phyloP scores from a whole-genome alignment of 1,140 invertebrate species.

The Ooceraea biroi region DNA sequence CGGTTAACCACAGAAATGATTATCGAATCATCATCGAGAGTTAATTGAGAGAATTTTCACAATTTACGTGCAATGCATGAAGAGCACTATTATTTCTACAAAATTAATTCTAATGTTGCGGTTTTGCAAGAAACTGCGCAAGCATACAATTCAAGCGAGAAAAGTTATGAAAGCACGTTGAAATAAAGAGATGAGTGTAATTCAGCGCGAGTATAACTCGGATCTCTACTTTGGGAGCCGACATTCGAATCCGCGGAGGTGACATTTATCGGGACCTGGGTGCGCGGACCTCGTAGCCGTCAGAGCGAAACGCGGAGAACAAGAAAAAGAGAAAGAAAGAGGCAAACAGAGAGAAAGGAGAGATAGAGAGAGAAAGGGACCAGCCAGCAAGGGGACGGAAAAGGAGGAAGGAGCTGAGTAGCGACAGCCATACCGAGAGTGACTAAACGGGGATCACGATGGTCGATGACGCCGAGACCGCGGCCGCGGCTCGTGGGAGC shows the following conservation, averaged over 20 bases:
- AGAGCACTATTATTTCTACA: too few species aligned
- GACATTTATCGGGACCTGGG: constrained; percentile 19
- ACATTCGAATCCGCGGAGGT: neutral
- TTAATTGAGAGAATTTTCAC: neutral
- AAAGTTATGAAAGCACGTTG: too few species aligned
- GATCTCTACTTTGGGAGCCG: neutral
- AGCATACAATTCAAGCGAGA: too few species aligned
- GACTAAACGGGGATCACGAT: constrained; percentile 51
- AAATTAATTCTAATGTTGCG: too few species aligned
- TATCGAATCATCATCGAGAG: neutral
- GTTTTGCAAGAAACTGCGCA: too few species aligned
- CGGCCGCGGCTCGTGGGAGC: constrained; percentile 36
- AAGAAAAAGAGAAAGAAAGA: neutral
- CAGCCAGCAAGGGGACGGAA: neutral
- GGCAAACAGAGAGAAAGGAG: neutral
- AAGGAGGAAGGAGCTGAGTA: constrained; percentile 8
- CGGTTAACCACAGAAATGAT: neutral
- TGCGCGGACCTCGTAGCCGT: neutral
- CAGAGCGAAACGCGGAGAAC: constrained; percentile 7
- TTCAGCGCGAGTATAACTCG: neutral
- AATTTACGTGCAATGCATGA: neutral
- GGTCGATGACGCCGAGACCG: constrained; percentile 45
- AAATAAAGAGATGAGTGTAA: too few species aligned
- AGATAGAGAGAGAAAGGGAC: neutral
- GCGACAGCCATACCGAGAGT: constrained; percentile 39